Percentiles rank a stretch among this genome's conserved stretches.
Evolutionary conservation across 2,888 invertebrate species (phyloP).

Genomic region (Ophonus ardosiacus): DNA sequence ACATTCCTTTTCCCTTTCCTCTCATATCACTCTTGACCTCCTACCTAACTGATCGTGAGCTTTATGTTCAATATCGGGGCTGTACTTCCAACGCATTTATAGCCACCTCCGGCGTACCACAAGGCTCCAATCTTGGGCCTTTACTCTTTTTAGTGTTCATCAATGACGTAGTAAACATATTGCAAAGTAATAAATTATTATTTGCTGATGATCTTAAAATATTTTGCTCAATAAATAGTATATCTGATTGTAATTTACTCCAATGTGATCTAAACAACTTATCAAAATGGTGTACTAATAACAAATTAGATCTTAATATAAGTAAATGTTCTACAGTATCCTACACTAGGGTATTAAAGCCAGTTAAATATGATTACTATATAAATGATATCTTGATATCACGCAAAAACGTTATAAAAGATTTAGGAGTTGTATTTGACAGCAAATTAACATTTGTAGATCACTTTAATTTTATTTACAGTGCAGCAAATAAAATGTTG

Average conservation of each 20-base stretch:
- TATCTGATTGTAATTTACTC: not conserved
- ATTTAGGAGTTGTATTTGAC: too few species aligned
- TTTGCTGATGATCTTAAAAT: conserved; percentile 14
- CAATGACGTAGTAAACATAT: not conserved
- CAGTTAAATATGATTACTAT: too few species aligned
- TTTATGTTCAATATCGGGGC: not conserved
- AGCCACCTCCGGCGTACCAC: not conserved
- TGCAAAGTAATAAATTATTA: not conserved
- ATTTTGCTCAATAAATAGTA: not conserved
- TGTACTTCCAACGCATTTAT: not conserved
- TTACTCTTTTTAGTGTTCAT: not conserved
- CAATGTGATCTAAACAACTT: not conserved
- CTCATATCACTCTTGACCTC: not conserved
- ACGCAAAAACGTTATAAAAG: too few species aligned
- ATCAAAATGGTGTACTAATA: not conserved
- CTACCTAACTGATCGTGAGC: not conserved
- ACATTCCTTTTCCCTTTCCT: not conserved
- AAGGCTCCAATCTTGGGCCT: conserved; percentile 12
- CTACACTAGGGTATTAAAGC: not conserved
- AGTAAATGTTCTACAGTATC: not conserved
- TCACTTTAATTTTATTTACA: too few species aligned
- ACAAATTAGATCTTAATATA: not conserved
- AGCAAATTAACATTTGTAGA: too few species aligned
- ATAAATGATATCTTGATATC: not conserved
- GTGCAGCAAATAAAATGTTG: too few species aligned